Percentiles rank a stretch among this genome's conserved stretches.
These are phyloP conservation scores for Orchesella cincta DNA, from an alignment of 1,140 invertebrate species.

Conservation along the genomic window DNA sequence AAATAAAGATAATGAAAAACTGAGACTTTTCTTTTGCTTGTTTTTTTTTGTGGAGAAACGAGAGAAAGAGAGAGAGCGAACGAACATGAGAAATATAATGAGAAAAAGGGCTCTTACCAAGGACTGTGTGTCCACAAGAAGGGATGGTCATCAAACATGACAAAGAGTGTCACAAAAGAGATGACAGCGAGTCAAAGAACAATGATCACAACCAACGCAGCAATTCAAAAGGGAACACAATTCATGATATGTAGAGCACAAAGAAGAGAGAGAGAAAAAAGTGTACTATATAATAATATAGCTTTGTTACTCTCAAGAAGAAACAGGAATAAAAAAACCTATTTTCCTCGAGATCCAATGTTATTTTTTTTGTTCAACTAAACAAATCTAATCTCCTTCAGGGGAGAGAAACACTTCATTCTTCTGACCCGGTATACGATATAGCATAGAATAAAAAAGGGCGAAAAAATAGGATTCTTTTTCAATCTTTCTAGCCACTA, in stretches of 20 bases:
- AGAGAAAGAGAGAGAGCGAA: no score
- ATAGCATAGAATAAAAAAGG: neutral
- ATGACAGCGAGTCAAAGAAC: conserved; percentile 28
- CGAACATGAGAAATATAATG: conserved; percentile 23
- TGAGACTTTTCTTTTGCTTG: neutral
- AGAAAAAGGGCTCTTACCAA: conserved; percentile 22
- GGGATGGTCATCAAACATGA: conserved; percentile 29
- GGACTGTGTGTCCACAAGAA: conserved; percentile 28
- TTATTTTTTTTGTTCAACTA: conserved; percentile 3
- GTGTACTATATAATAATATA: conserved; percentile 18
- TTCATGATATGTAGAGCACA: conserved; percentile 29
- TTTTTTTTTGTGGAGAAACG: neutral
- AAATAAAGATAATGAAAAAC: no score
- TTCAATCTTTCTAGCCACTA: neutral
- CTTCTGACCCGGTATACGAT: conserved; percentile 10
- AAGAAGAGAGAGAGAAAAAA: conserved; percentile 30
- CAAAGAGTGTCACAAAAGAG: conserved; percentile 26
- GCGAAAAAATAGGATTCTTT: conserved; percentile 8
- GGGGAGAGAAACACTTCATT: conserved; percentile 17
- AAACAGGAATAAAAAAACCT: neutral
- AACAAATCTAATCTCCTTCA: conserved; percentile 17
- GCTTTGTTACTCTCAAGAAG: neutral
- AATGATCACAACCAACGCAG: conserved; percentile 20
- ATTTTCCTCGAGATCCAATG: neutral
- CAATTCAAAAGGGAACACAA: conserved; percentile 29